A percentile compares a stretch with the other conserved stretches of the same genome.
These are phyloP conservation scores for Matsumyia berberina DNA, from an alignment of 2,888 invertebrate genomes.

Conservation along the genomic window DNA sequence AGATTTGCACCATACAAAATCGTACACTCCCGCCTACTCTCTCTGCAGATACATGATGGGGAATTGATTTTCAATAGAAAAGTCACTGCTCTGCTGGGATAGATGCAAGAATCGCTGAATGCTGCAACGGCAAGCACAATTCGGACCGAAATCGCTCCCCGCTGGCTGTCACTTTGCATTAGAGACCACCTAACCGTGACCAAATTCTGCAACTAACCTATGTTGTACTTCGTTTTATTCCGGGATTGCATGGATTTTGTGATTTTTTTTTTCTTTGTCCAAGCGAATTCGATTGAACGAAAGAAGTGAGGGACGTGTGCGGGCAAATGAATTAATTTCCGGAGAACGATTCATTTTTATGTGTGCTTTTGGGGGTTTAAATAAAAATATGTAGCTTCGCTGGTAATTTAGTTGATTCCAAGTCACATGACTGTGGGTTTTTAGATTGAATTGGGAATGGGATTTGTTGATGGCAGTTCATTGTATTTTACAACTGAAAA, in stretches of 20 bases:
- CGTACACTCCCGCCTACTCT: background rate
- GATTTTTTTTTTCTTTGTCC: background rate
- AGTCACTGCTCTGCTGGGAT: background rate
- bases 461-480: no score
- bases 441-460: no score
- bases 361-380: background rate
- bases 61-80: constrained; percentile 50
- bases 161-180: constrained; percentile 52
- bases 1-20: constrained; percentile 16
- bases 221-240: constrained; percentile 42
- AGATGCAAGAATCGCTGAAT: constrained; percentile 33
- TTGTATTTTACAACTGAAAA: no score
- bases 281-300: constrained; percentile 1
- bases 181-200: constrained; percentile 46
- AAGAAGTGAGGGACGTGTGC: constrained; percentile 5
- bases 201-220: constrained; percentile 37
- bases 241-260: constrained; percentile 28
- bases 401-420: constrained; percentile 20
- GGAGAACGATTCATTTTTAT: constrained; percentile 8
- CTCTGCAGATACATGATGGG: constrained; percentile 25
- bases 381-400: constrained; percentile 3
- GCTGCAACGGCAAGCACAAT: constrained; percentile 16
- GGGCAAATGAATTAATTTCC: constrained; percentile 45
- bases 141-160: constrained; percentile 24
- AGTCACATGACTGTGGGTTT: background rate